These are phyloP conservation scores for Valencia hispanica DNA, from an alignment of 2,797 vertebrate species.

Conservation along the genomic window DNA sequence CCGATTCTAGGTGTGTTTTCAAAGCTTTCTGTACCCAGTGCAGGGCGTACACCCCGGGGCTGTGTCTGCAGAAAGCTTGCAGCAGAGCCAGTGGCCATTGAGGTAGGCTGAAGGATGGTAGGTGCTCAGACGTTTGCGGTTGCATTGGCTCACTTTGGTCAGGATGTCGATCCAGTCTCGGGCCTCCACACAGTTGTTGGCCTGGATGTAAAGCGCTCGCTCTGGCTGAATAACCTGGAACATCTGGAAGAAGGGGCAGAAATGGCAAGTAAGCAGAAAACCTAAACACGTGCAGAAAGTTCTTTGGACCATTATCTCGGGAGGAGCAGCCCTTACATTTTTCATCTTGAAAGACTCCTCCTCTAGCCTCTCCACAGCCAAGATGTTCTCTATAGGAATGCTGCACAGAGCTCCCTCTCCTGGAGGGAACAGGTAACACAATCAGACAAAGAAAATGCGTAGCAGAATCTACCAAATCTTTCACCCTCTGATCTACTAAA, in stretches of 20 bases:
- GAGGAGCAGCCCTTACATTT: constrained; percentile 85
- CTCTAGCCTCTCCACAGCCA: constrained; percentile 96
- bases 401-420: constrained; percentile 94
- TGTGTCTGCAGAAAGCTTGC: constrained; percentile 88
- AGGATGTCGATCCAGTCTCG: constrained; percentile 98
- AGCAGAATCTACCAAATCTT: background rate
- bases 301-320: constrained; percentile 7
- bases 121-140: constrained; percentile 93
- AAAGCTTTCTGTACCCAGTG: constrained; percentile 84
- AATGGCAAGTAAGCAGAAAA: background rate
- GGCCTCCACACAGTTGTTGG: constrained; percentile 98
- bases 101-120: constrained; percentile 98
- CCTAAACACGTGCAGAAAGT: background rate
- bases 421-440: constrained; percentile 62
- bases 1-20: background rate
- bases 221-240: constrained; percentile 99
- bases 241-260: constrained; percentile 83
- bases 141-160: constrained; percentile 98
- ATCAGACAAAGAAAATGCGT: background rate
- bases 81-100: constrained; percentile 98
- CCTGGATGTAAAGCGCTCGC: constrained; percentile 96
- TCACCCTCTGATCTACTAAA: no score
- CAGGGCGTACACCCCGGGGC: constrained; percentile 93
- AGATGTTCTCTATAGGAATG: constrained; percentile 98
- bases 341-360: constrained; percentile 99